Conservation (phyloP, 2,797 vertebrate species). For the Botia almorhae region DNA sequence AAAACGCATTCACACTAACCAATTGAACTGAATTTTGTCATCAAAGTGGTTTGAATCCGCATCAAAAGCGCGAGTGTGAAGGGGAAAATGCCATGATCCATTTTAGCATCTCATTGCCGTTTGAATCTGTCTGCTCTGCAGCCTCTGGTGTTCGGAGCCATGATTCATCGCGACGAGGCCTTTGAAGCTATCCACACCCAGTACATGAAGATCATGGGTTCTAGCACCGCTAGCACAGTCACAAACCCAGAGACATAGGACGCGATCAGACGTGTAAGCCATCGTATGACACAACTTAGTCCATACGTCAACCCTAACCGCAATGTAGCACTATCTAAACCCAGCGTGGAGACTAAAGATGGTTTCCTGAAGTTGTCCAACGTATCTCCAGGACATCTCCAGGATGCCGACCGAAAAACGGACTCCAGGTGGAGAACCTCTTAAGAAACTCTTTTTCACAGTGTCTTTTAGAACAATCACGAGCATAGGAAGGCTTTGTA, state of each 20-base stretch:
- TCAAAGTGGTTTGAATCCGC: neutral
- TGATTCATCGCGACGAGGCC: conserved; percentile 97
- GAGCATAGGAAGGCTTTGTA: conserved; percentile 22
- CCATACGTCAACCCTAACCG: conserved; percentile 19
- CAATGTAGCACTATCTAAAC: conserved; percentile 41
- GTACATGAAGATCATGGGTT: conserved; percentile 79
- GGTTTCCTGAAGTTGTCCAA: conserved; percentile 1
- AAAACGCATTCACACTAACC: neutral
- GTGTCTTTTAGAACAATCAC: conserved; percentile 26
- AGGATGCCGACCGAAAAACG: conserved; percentile 7
- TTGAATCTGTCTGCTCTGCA: conserved; percentile 61
- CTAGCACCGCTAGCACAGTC: conserved; percentile 66
- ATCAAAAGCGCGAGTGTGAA: neutral
- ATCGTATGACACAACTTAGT: neutral
- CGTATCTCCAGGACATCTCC: conserved; percentile 1
- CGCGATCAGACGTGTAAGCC: conserved; percentile 5
- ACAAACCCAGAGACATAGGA: conserved; percentile 79
- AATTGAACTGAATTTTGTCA: neutral
- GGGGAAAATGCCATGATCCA: neutral
- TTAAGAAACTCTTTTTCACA: conserved; percentile 32
- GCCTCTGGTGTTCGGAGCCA: conserved; percentile 97
- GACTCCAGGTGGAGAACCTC: conserved; percentile 18
- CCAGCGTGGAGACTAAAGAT: neutral
- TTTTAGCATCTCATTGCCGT: neutral
- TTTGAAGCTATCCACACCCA: conserved; percentile 92